Percentiles rank a stretch among this genome's conserved stretches.
phyloP scores from a whole-genome alignment of 2,113 vertebrate genomes.

The Anolis carolinensis region DNA sequence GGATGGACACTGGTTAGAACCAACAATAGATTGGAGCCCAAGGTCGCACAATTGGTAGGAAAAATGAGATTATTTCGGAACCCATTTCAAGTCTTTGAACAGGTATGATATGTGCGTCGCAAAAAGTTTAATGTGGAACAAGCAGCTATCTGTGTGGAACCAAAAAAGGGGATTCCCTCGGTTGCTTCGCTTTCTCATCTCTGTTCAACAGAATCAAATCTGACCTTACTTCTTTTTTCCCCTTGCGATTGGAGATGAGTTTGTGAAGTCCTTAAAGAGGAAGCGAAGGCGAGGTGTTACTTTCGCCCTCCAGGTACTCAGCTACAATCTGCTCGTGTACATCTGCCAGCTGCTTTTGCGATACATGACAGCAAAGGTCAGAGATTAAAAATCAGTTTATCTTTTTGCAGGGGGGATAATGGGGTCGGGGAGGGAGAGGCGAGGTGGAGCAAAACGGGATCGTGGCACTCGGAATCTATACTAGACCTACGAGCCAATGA shows the following conservation, averaged over 20 bases:
- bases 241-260: background rate
- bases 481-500: background rate
- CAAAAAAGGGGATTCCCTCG: background rate
- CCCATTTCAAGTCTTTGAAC: too few relatives aligned
- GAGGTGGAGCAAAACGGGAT: slow-evolving; percentile 4
- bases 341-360: slow-evolving; percentile 44
- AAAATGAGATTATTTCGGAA: too few relatives aligned
- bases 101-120: too few relatives aligned
- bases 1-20: too few relatives aligned
- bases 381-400: slow-evolving; percentile 29
- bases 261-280: slow-evolving; percentile 30
- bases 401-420: slow-evolving; percentile 12
- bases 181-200: background rate
- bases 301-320: slow-evolving; percentile 64
- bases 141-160: background rate
- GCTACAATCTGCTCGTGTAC: slow-evolving; percentile 50
- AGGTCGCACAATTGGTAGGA: too few relatives aligned
- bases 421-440: background rate
- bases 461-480: background rate
- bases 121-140: too few relatives aligned
- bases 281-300: slow-evolving; percentile 54
- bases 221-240: background rate
- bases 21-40: too few relatives aligned
- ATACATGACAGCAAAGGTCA: slow-evolving; percentile 49
- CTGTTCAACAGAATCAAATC: slow-evolving; percentile 1